Percentiles rank a stretch among this genome's conserved stretches.
Conservation (phyloP, 2,888 invertebrate species). For the Himalopsyche kuldschensis region DNA sequence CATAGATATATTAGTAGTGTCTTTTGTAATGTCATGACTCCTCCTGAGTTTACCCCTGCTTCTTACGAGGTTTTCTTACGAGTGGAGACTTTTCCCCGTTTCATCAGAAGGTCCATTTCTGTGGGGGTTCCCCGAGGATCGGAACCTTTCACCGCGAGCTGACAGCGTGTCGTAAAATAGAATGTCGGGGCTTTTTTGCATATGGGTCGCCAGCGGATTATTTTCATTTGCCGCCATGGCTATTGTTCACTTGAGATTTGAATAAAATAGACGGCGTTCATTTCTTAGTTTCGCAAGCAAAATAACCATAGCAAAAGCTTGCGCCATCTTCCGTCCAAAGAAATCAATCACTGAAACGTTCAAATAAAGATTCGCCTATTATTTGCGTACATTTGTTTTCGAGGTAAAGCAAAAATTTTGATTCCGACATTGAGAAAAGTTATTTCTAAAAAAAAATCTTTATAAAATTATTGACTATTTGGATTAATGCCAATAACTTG, state of each 20-base stretch:
- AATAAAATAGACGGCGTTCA: neutral
- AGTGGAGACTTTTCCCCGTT: neutral
- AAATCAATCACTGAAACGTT: no score
- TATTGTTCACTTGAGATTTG: neutral
- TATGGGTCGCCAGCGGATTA: neutral
- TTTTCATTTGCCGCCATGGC: neutral
- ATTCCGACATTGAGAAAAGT: no score
- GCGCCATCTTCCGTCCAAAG: no score
- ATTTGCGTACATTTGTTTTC: no score
- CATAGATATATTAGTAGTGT: no score
- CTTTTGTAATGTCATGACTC: no score
- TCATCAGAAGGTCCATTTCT: neutral
- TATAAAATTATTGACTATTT: no score
- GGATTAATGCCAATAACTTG: no score
- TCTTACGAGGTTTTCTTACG: neutral
- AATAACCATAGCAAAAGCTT: neutral
- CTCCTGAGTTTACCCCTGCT: neutral
- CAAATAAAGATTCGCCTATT: no score
- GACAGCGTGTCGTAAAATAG: conserved; percentile 1
- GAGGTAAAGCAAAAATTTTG: no score
- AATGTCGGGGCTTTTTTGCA: neutral
- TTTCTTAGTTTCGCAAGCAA: neutral
- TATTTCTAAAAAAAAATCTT: no score
- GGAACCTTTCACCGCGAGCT: neutral
- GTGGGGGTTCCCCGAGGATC: neutral